Base-by-base conservation (phyloP, 2,888 invertebrate species). In the Caenorhabditis plicata region DNA sequence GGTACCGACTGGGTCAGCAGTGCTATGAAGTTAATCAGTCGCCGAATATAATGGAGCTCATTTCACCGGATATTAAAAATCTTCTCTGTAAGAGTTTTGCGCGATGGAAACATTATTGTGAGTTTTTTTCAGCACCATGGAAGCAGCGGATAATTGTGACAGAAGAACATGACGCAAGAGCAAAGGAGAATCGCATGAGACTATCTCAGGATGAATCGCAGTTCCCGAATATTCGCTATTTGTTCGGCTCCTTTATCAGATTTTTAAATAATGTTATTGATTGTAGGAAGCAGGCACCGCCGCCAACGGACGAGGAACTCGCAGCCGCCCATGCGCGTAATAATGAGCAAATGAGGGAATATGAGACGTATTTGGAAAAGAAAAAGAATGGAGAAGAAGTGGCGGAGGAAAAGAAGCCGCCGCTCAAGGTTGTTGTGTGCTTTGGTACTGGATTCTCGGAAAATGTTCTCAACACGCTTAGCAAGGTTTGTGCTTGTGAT, bases 251-350 rank as follows among this genome's bases (percentile, higher is more conserved):
- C 11, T 4, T 25, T 52, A 20, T 11, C 33, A 44, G 27, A 19
- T 35, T 44, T 13, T 9, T 41, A 25, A 25, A 26, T 15, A 26
- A 15, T 4, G 5, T 41, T n/a, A 7, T 13, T 5, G 20, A 25
- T 42, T 52, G 3, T 22, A 54, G 52, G 19, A 27, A 33, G 9
- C 57, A 48, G 22, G 13, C 23, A 2, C 68, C 77, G 0, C 56
- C 71, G 1, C 70, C 77, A 31, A 73, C 73, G 5, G 74, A 75
- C 31, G 74, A 75, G 13, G 63, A 71, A 40, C 62, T 73, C 3
- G 51, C 36, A 8, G 38, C 26, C 0, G 25, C 29, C 2, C 43
- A 45, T n/a, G 35, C 23, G 15, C 22, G 20, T 1, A 20, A 38
- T 2, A 29, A 40, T 5, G 36, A 31, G 19, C 11, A 31, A 11